These are phyloP conservation scores for Drosophila elegans DNA, from an alignment of 1,140 invertebrate species.

Conservation along the genomic window DNA sequence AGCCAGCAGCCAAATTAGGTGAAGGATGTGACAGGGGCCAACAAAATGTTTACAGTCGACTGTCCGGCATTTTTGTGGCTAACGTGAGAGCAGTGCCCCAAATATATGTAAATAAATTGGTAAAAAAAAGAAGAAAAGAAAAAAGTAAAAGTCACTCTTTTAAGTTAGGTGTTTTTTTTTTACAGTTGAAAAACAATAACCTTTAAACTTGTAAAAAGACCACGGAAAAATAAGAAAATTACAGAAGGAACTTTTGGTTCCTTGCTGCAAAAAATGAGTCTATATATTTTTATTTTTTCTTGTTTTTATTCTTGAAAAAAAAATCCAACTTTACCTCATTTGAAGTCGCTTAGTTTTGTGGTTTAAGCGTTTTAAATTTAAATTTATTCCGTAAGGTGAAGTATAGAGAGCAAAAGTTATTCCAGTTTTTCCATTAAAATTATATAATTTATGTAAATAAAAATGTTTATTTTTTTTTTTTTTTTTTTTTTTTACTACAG, in stretches of 20 bases:
- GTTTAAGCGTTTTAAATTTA: too few relatives aligned
- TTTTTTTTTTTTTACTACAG: too few relatives aligned
- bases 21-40: constrained; percentile 59
- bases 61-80: constrained; percentile 4
- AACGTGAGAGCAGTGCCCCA: constrained; percentile 8
- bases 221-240: background rate
- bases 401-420: too few relatives aligned
- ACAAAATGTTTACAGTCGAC: constrained; percentile 20
- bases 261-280: background rate
- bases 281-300: background rate
- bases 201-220: background rate
- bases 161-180: constrained; percentile 3
- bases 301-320: background rate
- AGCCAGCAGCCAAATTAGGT: constrained; percentile 61
- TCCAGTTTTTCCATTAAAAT: too few relatives aligned
- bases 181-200: background rate
- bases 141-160: background rate
- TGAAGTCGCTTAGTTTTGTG: too few relatives aligned
- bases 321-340: too few relatives aligned
- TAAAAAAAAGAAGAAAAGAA: background rate
- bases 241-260: constrained; percentile 1
- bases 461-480: too few relatives aligned
- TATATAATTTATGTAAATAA: too few relatives aligned
- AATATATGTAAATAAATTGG: constrained; percentile 53
- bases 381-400: too few relatives aligned